Base-by-base conservation (phyloP, 1,140 invertebrate species). In the Varroa destructor region DNA sequence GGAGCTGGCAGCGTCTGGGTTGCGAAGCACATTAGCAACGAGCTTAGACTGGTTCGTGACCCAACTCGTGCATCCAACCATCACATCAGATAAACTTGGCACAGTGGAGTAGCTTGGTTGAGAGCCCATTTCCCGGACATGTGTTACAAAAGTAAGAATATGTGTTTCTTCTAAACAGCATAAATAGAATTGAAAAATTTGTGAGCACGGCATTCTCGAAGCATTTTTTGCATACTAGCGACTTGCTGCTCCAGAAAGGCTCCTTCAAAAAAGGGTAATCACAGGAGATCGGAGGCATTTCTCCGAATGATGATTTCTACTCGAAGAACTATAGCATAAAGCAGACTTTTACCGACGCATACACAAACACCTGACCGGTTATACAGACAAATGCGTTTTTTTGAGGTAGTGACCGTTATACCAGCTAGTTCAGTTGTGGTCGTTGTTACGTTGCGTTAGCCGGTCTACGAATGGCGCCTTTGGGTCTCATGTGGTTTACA, bases 161-260 rank as follows among this genome's bases (percentile, higher is more conserved):
- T 25, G 14, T 58, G 36, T 6, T 3, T 5, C 57, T 42, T 6
- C 57, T 42, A 14, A 58, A 5, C 4, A 58, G 57, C 5, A 58
- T 42, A 40, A 5, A 58, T 6, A 58, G 3, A 12, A 25, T 58
- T 42, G 57, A 40, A 3, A 58, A 25, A 40, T 37, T 37, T 5
- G 12, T 42, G 12, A 58, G 57, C 57, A 58, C 57, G 36, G 57
- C 42, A 14, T 3, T 58, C 12, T 58, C 57, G 57, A 58, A 58
- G 12, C 57, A 58, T 42, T 58, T 42, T 5, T 25, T 58, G 25
- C 36, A 40, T 5, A 58, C 57, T 3, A 40, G 57, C 3, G 57
- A 40, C 4, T 58, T 42, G 42, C 42, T 42, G 14, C 57, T 58
- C 57, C 57, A 58, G 57, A 58, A 58, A 3, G 4, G 36, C 12